Conservation (phyloP, 2,797 vertebrate species). For the Phalanger gymnotis region DNA sequence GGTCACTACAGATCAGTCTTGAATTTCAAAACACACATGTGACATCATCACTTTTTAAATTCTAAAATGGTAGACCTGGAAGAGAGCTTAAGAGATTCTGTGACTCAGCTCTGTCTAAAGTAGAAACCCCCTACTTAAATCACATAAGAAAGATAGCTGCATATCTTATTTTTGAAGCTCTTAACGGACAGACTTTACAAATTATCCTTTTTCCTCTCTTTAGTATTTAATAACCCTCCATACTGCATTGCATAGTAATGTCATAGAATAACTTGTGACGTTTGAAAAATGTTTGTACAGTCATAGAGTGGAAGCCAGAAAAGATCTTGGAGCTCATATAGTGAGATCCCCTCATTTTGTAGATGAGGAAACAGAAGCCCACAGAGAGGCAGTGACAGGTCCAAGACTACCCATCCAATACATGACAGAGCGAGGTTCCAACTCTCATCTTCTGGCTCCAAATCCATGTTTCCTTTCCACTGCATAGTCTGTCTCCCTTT, state of each 20-base stretch:
- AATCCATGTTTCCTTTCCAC: not conserved
- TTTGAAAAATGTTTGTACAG: not conserved
- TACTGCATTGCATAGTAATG: not conserved
- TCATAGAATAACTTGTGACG: not conserved
- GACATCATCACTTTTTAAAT: slow-evolving; percentile 33
- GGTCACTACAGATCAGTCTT: slow-evolving; percentile 24
- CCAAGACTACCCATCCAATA: not conserved
- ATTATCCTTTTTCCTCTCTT: slow-evolving; percentile 16
- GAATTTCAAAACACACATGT: not conserved
- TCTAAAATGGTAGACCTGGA: not conserved
- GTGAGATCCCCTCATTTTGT: not conserved
- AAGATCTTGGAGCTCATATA: not conserved
- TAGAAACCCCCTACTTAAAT: not conserved
- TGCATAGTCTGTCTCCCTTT: not conserved
- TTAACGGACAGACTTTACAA: slow-evolving; percentile 26
- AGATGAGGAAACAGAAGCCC: not conserved
- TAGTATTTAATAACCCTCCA: not conserved
- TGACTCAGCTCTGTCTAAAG: not conserved
- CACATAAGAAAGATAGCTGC: not conserved
- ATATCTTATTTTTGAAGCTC: slow-evolving; percentile 2
- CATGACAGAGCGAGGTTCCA: not conserved
- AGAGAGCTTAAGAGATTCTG: slow-evolving; percentile 28
- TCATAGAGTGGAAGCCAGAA: not conserved
- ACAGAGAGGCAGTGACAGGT: not conserved
- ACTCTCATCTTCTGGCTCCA: not conserved